Conservation (phyloP, 2,888 invertebrate genomes). For the Yponomeuta sedellus region DNA sequence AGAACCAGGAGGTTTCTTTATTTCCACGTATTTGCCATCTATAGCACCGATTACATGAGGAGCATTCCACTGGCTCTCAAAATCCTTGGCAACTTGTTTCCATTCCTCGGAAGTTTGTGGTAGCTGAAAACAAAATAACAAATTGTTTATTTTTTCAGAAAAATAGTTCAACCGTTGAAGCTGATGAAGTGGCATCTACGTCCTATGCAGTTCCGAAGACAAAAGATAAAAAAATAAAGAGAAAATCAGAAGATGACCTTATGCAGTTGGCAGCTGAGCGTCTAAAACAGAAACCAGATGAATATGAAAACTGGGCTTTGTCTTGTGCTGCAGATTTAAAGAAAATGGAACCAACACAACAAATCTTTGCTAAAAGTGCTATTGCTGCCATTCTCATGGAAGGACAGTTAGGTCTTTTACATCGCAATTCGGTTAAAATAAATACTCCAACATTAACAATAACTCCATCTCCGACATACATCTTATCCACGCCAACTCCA, state of each 20-base stretch:
- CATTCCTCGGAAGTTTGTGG: slow-evolving; percentile 24
- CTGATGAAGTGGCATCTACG: neutral
- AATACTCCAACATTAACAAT: slow-evolving; percentile 22
- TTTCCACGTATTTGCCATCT: slow-evolving; percentile 31
- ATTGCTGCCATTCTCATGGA: slow-evolving; percentile 60
- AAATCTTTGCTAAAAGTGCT: slow-evolving; percentile 59
- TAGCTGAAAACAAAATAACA: slow-evolving; percentile 21
- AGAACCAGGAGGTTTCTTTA: slow-evolving; percentile 23
- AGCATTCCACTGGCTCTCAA: slow-evolving; percentile 26
- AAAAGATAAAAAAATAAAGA: neutral
- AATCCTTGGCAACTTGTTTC: slow-evolving; percentile 22
- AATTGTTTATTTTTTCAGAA: slow-evolving; percentile 1
- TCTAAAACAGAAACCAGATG: slow-evolving; percentile 19
- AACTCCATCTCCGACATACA: slow-evolving; percentile 22
- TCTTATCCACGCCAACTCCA: slow-evolving; percentile 21
- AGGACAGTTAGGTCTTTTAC: slow-evolving; percentile 42
- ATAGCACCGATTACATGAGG: slow-evolving; percentile 27
- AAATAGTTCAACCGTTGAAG: neutral
- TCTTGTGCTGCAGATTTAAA: slow-evolving; percentile 57
- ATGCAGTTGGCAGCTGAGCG: neutral
- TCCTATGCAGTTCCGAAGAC: slow-evolving; percentile 13
- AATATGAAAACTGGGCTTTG: slow-evolving; percentile 41
- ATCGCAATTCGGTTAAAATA: slow-evolving; percentile 44
- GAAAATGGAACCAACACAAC: slow-evolving; percentile 54
- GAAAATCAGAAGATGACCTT: no score